A percentile compares a stretch with the other conserved stretches of the same genome.
phyloP scores from a whole-genome alignment of 30 jellyfish, hydroid and myxozoan genomes.

The Aurelia aurita region DNA sequence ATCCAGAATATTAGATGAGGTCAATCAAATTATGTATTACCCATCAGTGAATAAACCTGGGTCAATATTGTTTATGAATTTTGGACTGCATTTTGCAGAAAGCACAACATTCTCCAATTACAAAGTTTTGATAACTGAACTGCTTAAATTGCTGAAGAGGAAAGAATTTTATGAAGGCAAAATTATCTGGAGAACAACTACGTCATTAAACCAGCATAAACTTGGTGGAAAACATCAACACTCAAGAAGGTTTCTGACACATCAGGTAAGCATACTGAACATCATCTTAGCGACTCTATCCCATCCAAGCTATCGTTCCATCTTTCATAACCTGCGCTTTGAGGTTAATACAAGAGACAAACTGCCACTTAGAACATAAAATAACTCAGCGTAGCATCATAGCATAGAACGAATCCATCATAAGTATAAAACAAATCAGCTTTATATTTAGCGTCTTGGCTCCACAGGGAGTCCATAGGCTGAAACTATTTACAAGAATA shows the following conservation, averaged over 20 bases:
- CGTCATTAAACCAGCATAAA: constrained; percentile 69
- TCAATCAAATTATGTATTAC: constrained; percentile 4
- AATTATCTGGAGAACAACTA: constrained; percentile 81
- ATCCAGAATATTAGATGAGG: constrained; percentile 49
- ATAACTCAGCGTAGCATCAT: no score
- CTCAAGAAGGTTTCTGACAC: constrained; percentile 66
- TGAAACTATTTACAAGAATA: no score
- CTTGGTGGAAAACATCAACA: constrained; percentile 60
- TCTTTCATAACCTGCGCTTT: no score
- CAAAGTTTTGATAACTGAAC: constrained; percentile 24
- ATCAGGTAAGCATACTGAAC: constrained; percentile 45
- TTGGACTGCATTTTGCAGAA: constrained; percentile 78
- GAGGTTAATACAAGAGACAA: no score
- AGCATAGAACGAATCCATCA: no score
- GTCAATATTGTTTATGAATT: constrained; percentile 49
- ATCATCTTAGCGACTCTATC: no score
- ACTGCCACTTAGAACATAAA: no score
- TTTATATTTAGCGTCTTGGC: no score
- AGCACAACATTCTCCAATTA: constrained; percentile 54
- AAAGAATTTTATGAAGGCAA: constrained; percentile 13
- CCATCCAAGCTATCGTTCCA: no score
- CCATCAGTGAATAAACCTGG: constrained; percentile 24
- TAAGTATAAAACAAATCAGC: no score
- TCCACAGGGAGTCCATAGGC: no score
- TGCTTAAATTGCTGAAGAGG: constrained; percentile 28